Conservation (phyloP, 2,113 vertebrate genomes). For the Hipposideros armiger region DNA sequence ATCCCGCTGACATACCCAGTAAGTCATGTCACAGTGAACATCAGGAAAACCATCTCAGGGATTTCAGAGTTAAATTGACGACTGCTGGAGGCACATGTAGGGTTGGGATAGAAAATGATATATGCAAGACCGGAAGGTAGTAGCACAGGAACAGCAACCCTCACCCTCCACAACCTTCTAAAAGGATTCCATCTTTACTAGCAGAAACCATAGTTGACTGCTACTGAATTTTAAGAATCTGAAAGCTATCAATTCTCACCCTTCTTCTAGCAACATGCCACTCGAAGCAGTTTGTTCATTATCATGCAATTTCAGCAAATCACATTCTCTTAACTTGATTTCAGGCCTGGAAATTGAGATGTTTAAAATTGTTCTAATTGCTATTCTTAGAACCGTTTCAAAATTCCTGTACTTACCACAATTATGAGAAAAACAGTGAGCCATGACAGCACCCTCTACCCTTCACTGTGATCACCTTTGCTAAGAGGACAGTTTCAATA, state of each 20-base stretch:
- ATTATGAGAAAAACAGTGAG: not conserved
- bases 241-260: not conserved
- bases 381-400: conserved; percentile 11
- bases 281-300: not conserved
- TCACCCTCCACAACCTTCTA: not conserved
- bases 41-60: not conserved
- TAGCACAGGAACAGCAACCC: not conserved
- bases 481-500: not conserved
- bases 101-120: not conserved
- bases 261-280: not conserved
- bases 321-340: not conserved
- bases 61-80: not conserved
- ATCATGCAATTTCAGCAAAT: not conserved
- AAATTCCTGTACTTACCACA: conserved; percentile 9
- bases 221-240: not conserved
- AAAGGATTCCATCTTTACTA: not conserved
- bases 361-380: not conserved
- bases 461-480: not conserved
- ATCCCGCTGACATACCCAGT: not conserved
- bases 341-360: not conserved
- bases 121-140: not conserved
- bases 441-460: not conserved
- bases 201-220: not conserved
- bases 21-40: not conserved
- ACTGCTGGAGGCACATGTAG: accelerated